Percentiles rank a stretch among this genome's conserved stretches.
phyloP scores from a whole-genome alignment of 2,113 vertebrate species.

The Ceyx margarethae region DNA sequence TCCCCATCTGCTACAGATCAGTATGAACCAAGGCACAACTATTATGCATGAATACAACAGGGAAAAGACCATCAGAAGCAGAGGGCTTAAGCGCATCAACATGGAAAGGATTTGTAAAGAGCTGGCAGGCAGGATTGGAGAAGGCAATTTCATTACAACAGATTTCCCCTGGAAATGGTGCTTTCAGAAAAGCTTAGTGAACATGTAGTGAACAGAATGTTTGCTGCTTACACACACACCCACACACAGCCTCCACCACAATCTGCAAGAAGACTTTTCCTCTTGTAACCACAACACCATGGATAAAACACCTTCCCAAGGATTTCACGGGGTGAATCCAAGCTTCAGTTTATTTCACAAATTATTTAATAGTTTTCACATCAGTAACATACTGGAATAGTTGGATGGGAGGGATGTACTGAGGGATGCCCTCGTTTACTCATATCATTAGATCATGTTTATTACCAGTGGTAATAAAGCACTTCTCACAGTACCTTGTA shows the following conservation, averaged over 20 bases:
- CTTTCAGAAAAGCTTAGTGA: conserved; percentile 33
- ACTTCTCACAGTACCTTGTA: not conserved
- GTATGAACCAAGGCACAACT: conserved; percentile 39
- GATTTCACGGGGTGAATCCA: not conserved
- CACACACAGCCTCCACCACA: not conserved
- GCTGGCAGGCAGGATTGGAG: conserved; percentile 35
- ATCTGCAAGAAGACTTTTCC: not conserved
- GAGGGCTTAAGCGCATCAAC: conserved; percentile 42
- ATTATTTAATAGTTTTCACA: not conserved
- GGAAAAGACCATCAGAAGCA: conserved; percentile 61
- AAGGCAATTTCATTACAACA: conserved; percentile 30
- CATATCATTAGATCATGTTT: not conserved
- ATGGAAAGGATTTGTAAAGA: conserved; percentile 60
- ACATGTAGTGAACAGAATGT: not conserved
- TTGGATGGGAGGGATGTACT: not conserved
- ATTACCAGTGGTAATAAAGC: not conserved
- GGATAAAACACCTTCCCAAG: not conserved
- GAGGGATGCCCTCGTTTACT: not conserved
- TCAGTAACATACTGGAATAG: not conserved
- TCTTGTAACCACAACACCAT: not conserved
- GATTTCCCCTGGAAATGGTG: conserved; percentile 30
- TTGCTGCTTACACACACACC: not conserved
- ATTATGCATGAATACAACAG: conserved; percentile 45
- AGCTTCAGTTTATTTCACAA: not conserved
- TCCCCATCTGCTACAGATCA: conserved; percentile 56